Evolutionary conservation across 2,888 invertebrate genomes (phyloP), one percentile per base, ranked within the genome.

Genomic region (Cerastis leucographa): DNA sequence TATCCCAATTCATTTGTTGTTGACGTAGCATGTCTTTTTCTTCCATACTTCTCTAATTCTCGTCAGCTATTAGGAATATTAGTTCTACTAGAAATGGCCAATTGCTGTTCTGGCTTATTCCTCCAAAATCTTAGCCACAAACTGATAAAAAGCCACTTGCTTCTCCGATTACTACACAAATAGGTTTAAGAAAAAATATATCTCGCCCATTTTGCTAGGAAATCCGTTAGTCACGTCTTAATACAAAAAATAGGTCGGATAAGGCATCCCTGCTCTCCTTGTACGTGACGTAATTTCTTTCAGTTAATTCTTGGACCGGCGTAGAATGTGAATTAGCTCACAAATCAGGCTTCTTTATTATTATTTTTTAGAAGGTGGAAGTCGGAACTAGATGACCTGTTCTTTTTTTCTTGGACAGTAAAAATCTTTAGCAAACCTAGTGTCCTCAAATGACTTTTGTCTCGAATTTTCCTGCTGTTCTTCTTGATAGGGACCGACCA

Each of bases 271-370:
- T 61, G 74, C 51, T 68, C 46, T 51, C 49, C 17, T 56, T n/a
- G 64, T 61, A 82, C 84, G 84, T 82, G 82, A 79, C 68, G 71
- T 79, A 71, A 84, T 84, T 74, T 68, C 74, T 83, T 68, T 79
- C 64, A 84, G 84, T 84, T 84, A 79, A 84, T 82, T 79, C 64
- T 61, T 65, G 35, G 29, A 40, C 64, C 35, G 14, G 64, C 11
- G 54, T 69, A 12, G 82, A 82, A 79, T 84, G 64, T 54, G 80
- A 84, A 82, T 79, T 79, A 79, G 74, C 44, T 49, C 19, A 49
- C 49, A 68, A 54, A 76, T 62, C 81, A 40, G 25, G 19, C 14
- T 68, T 29, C 29, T 56, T 79, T 80, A 59, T 80, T 62, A 49
- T 51, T 67, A 44, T 51, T 64, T 51, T 77, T 59, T 51, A 42